Percentiles rank a stretch among this genome's conserved stretches.
phyloP scores from a whole-genome alignment of 2,797 vertebrate species.

The Pseudochirops cupreus region DNA sequence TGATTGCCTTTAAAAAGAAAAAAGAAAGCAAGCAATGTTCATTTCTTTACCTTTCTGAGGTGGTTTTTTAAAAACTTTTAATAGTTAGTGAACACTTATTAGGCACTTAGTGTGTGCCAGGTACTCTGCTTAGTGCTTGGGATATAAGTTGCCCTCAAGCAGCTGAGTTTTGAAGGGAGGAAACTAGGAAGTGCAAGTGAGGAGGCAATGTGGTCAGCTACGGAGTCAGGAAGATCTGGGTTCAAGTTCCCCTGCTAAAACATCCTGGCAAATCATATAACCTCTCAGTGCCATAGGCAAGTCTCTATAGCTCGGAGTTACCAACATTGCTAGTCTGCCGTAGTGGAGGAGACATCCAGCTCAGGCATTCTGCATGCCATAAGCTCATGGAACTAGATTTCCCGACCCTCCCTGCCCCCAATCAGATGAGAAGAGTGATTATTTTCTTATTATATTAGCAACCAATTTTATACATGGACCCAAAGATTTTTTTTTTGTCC shows the following conservation, averaged over 20 bases:
- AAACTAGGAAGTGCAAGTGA: background rate
- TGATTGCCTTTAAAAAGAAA: too few species aligned
- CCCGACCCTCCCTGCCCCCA: background rate
- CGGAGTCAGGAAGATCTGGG: background rate
- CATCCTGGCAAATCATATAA: background rate
- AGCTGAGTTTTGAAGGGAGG: background rate
- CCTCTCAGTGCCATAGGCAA: too few species aligned
- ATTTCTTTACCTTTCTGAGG: background rate
- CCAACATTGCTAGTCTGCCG: background rate
- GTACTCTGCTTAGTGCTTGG: background rate
- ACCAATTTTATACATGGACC: too few species aligned
- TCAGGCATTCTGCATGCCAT: background rate
- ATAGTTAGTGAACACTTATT: background rate
- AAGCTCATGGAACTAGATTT: background rate
- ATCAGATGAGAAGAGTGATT: background rate
- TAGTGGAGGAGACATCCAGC: background rate
- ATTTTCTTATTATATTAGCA: too few species aligned
- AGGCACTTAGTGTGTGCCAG: background rate
- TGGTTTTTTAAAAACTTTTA: background rate
- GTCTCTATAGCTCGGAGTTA: background rate
- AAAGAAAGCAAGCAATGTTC: background rate
- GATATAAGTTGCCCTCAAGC: background rate
- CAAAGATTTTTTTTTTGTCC: too few species aligned
- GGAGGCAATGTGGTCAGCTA: background rate
- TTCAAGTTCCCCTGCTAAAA: background rate